Evolutionary conservation across 30 jellyfish, hydroid and myxozoan species (phyloP).

Genomic region (Aurelia coerulea): DNA sequence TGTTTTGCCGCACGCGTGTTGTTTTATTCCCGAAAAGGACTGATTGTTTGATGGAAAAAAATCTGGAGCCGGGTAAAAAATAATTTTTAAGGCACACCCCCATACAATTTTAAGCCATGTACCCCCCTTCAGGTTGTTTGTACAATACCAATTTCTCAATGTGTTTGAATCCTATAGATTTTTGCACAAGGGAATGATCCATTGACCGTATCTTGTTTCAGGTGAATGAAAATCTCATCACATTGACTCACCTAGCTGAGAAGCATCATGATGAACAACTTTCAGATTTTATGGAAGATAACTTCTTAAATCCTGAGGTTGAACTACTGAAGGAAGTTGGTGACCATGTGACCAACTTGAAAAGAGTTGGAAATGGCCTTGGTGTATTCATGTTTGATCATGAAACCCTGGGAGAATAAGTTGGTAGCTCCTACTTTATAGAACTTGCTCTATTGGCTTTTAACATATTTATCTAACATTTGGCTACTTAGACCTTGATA

Average conservation of each 20-base stretch:
- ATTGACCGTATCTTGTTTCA: not conserved
- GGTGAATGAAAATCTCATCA: slow-evolving; percentile 51
- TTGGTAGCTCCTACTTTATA: not conserved
- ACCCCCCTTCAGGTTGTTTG: too few species aligned
- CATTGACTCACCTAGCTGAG: slow-evolving; percentile 49
- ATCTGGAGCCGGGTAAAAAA: too few species aligned
- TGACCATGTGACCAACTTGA: slow-evolving; percentile 59
- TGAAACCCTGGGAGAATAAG: slow-evolving; percentile 57
- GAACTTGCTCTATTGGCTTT: not conserved
- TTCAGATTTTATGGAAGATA: slow-evolving; percentile 71
- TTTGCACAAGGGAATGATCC: too few species aligned
- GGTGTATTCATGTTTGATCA: slow-evolving; percentile 71
- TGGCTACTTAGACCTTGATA: too few species aligned
- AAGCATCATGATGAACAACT: slow-evolving; percentile 62
- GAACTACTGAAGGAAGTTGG: slow-evolving; percentile 57
- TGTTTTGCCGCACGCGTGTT: too few species aligned
- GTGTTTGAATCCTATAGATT: too few species aligned
- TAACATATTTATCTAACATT: too few species aligned
- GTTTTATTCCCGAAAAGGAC: too few species aligned
- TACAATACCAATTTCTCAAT: too few species aligned
- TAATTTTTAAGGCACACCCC: too few species aligned
- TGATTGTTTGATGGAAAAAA: too few species aligned
- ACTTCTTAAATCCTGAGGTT: slow-evolving; percentile 56
- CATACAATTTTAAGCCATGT: too few species aligned
- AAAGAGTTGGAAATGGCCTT: slow-evolving; percentile 72